Evolutionary conservation across 2,797 vertebrate genomes (phyloP), one percentile per base, ranked within the genome.

Genomic region (Tympanoctomys barrerae): DNA sequence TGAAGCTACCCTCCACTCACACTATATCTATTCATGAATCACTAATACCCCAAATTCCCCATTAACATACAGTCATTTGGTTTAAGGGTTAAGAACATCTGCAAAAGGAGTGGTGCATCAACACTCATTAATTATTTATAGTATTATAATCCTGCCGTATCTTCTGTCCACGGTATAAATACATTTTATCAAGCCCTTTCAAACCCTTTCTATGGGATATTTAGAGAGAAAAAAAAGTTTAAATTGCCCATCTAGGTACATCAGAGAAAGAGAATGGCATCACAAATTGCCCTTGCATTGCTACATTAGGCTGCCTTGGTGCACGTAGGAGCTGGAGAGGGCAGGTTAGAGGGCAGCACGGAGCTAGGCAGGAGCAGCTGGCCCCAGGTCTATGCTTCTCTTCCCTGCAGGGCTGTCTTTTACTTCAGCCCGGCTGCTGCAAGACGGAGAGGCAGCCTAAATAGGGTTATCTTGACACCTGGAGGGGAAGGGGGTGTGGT

Each of bases 381-480:
- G 12, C 26, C 10, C 31, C 46, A 13, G n/a, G 16, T 31, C 79
- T 54, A 49, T 18, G 28, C 78, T 91, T 36, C 75, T 80, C 80
- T 83, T 90, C 24, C 89, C 70, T 49, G 24, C 54, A 42, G 71
- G 22, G 8, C 19, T 24, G 80, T 28, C 49, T 71, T 84, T 94
- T 64, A 19, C 19, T 57, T 87, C 49, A 73, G 59, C 87, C 75
- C n/a, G 24, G 61, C 62, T 80, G 9, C 4, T 85, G 91, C 87
- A 59, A 31, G 62, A 90, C 18, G 0, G 33, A 81, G 70, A 92
- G 85, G 71, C 66, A 87, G 70, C 36, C 7, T 22, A 4, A n/a
- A 75, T 71, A 39, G 28, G 64, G 66, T 91, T 87, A 73, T 91
- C 92, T 95, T 96, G 91, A 96, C 82, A 93, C 94, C 93, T 90